These are phyloP conservation scores for Epiblema foenella DNA, from an alignment of 2,888 invertebrate genomes.

Conservation along the genomic window DNA sequence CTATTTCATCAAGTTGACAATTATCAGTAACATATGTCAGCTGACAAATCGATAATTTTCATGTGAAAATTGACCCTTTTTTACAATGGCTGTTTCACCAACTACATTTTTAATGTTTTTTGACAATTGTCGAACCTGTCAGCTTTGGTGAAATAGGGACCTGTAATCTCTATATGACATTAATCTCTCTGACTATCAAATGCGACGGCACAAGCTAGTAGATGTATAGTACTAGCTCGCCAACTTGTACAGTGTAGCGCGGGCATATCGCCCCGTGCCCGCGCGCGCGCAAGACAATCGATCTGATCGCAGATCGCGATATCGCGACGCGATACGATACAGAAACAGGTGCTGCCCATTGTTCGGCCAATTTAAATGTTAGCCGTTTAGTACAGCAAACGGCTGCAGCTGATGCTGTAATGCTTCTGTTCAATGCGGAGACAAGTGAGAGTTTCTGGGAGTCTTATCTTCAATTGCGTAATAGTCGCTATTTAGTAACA, in stretches of 20 bases:
- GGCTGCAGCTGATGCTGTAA: slow-evolving; percentile 29
- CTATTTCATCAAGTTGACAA: too few relatives aligned
- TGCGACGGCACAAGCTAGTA: not conserved
- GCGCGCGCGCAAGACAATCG: slow-evolving; percentile 51
- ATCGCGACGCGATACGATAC: slow-evolving; percentile 51
- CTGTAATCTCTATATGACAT: too few relatives aligned
- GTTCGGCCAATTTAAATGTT: slow-evolving; percentile 45
- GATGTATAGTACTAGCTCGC: not conserved
- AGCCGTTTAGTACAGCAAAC: slow-evolving; percentile 32
- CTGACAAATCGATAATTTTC: too few relatives aligned
- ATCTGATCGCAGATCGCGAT: slow-evolving; percentile 52
- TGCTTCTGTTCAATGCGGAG: slow-evolving; percentile 28
- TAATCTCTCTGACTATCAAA: too few relatives aligned
- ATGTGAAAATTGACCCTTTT: too few relatives aligned
- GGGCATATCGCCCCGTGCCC: slow-evolving; percentile 27
- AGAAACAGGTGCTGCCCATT: slow-evolving; percentile 55
- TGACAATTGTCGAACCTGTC: too few relatives aligned
- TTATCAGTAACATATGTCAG: too few relatives aligned
- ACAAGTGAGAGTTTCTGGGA: slow-evolving; percentile 37
- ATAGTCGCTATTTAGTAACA: slow-evolving; percentile 25
- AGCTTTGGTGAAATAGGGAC: too few relatives aligned
- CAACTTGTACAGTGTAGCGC: slow-evolving; percentile 11
- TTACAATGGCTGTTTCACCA: too few relatives aligned
- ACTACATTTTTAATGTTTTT: too few relatives aligned
- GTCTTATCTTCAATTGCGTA: slow-evolving; percentile 30